phyloP scores from a whole-genome alignment of 2,797 vertebrate species.

The Pteropus rufus region DNA sequence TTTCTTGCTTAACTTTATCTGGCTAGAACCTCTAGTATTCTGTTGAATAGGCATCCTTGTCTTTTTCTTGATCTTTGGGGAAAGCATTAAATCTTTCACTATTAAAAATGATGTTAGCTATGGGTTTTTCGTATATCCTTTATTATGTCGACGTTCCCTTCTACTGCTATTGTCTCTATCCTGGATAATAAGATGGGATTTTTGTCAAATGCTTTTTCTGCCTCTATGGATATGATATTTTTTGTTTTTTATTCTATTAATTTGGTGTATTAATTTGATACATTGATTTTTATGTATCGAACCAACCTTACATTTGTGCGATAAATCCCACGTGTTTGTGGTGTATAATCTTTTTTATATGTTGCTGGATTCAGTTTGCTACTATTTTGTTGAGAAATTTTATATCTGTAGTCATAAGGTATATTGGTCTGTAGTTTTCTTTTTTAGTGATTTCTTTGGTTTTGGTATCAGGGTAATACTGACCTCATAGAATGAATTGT shows the following conservation, averaged over 20 bases:
- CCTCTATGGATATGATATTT: background rate
- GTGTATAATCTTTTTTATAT: background rate
- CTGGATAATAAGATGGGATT: background rate
- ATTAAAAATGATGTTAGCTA: background rate
- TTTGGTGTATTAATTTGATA: background rate
- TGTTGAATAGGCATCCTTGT: background rate
- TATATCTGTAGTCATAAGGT: background rate
- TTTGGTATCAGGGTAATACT: background rate
- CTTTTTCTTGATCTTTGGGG: background rate
- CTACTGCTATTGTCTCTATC: background rate
- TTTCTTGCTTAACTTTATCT: background rate
- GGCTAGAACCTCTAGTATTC: background rate
- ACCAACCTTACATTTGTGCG: background rate
- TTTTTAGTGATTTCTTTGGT: background rate
- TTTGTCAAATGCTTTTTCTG: background rate
- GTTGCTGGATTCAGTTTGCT: background rate
- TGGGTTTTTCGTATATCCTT: background rate
- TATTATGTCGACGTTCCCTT: background rate
- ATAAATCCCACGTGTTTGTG: background rate
- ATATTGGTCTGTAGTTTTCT: background rate
- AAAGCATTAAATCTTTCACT: background rate
- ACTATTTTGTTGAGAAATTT: background rate
- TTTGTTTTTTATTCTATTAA: background rate
- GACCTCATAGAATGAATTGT: background rate
- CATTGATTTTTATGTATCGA: background rate